These are phyloP conservation scores for Prorops nasuta DNA, from an alignment of 1,140 invertebrate genomes.

Conservation along the genomic window DNA sequence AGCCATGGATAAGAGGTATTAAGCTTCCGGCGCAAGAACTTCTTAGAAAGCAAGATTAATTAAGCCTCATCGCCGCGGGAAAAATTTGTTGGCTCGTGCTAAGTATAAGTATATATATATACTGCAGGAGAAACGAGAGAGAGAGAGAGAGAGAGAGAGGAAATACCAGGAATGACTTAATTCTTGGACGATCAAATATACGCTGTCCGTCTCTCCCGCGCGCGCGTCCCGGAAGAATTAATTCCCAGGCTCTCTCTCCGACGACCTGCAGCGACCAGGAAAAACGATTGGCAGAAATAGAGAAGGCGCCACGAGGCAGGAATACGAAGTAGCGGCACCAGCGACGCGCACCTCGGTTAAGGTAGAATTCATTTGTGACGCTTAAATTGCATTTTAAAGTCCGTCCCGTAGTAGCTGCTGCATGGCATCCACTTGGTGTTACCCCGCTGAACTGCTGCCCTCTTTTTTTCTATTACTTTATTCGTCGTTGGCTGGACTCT, in stretches of 20 bases:
- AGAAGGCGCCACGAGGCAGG: conserved; percentile 9
- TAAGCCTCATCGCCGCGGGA: too few species aligned
- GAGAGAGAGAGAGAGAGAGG: conserved; percentile 5
- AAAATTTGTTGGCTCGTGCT: too few species aligned
- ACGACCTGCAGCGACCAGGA: too few species aligned
- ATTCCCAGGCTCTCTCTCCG: too few species aligned
- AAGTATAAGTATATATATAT: background rate
- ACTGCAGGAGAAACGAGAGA: background rate
- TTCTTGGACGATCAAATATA: too few species aligned
- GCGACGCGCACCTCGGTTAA: background rate
- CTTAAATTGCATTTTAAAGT: conserved; percentile 33
- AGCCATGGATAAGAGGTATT: too few species aligned
- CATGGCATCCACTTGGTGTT: conserved; percentile 1
- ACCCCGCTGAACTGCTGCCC: background rate
- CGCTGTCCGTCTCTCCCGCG: too few species aligned
- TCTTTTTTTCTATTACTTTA: conserved; percentile 14
- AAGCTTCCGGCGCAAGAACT: too few species aligned
- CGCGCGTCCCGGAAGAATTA: too few species aligned
- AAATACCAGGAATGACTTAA: too few species aligned
- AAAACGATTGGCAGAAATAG: too few species aligned
- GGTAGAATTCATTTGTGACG: conserved; percentile 25
- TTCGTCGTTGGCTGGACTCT: conserved; percentile 25
- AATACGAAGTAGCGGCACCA: background rate
- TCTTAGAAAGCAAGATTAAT: too few species aligned
- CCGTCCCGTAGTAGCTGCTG: background rate